Evolutionary conservation across 2,888 invertebrate genomes (phyloP).

Genomic region (Noctua janthina): DNA sequence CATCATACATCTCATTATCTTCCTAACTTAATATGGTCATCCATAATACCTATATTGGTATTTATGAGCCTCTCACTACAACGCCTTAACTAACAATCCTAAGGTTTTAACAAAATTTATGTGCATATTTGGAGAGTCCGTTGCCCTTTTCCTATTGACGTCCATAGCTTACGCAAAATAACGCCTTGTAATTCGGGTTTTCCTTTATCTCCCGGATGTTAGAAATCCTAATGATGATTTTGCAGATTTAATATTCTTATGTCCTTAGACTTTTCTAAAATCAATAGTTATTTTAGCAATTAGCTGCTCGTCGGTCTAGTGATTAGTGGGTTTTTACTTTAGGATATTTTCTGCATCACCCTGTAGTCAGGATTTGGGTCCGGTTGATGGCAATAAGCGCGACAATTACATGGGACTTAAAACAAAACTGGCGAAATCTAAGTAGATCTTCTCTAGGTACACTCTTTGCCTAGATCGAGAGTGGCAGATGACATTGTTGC

Average conservation of each 20-base stretch:
- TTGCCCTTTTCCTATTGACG: slow-evolving; percentile 46
- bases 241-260: neutral
- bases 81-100: slow-evolving; percentile 4
- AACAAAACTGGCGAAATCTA: neutral
- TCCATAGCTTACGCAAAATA: slow-evolving; percentile 31
- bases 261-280: neutral
- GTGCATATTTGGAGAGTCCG: slow-evolving; percentile 51
- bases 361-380: neutral
- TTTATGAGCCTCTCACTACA: slow-evolving; percentile 23
- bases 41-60: slow-evolving; percentile 1
- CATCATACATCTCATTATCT: neutral
- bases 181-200: slow-evolving; percentile 21
- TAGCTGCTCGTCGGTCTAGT: neutral
- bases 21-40: neutral
- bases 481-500: neutral
- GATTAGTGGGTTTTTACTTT: neutral
- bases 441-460: neutral
- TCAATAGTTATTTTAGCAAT: slow-evolving; percentile 4
- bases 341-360: neutral
- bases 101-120: slow-evolving; percentile 44
- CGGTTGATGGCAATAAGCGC: neutral
- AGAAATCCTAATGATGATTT: neutral
- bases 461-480: neutral
- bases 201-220: slow-evolving; percentile 32
- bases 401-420: neutral